These are phyloP conservation scores for Erythrocercus mccallii DNA, from an alignment of 2,113 vertebrate genomes.

Conservation along the genomic window DNA sequence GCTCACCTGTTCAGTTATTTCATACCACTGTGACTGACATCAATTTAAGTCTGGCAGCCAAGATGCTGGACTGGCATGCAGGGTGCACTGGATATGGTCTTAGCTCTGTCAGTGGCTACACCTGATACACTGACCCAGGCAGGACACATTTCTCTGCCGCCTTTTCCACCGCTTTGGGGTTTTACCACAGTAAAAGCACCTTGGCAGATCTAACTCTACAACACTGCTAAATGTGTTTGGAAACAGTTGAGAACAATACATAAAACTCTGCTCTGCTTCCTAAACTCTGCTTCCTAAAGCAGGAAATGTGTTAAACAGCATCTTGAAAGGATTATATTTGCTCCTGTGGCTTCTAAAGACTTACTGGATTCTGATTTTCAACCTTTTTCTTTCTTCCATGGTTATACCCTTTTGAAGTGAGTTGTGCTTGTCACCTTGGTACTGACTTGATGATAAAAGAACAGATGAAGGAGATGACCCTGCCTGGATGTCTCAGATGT, in stretches of 20 bases:
- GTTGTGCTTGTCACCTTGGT: not conserved
- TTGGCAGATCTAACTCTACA: not conserved
- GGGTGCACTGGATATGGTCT: not conserved
- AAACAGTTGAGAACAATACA: not conserved
- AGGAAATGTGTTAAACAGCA: not conserved
- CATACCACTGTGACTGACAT: not conserved
- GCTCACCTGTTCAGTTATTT: not conserved
- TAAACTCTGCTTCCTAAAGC: too few relatives aligned
- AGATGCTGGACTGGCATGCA: not conserved
- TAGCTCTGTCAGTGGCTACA: not conserved
- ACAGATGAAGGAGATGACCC: not conserved
- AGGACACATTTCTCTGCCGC: not conserved
- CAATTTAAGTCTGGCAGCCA: not conserved
- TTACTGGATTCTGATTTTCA: not conserved
- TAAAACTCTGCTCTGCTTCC: not conserved
- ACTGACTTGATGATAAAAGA: constrained; percentile 6
- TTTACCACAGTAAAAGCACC: not conserved
- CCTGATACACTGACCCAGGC: not conserved
- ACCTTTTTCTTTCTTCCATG: not conserved
- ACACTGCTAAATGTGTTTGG: not conserved
- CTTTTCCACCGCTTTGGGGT: not conserved
- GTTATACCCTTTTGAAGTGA: not conserved
- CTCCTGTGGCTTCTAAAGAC: not conserved
- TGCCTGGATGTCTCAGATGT: fast-evolving
- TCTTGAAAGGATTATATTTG: not conserved